Base-by-base conservation (phyloP, 1,140 invertebrate species). In the Camponotus vicinus region DNA sequence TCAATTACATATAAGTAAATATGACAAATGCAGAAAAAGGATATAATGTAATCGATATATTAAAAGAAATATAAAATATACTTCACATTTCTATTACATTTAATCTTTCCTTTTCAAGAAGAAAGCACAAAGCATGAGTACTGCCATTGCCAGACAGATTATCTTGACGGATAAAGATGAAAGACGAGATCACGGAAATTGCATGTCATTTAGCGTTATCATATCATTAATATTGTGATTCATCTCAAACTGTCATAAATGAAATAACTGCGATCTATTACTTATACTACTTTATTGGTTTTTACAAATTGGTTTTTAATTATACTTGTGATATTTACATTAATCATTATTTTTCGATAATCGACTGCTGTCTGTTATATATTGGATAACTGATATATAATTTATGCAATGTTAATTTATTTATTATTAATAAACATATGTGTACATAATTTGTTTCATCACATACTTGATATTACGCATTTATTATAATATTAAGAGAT, bases 271-370 rank as follows among this genome's bases (percentile, higher is more conserved):
- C 34, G 52, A 78, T 32, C 71, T 73, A 86, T 86, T 73, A 70
- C 70, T 86, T 63, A 80, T 52, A 63, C 49, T 57, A 78, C 40
- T 15, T 66, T 67, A 70, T 69, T 27, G 27, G 27, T 27, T 27
- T 27, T 27, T 27, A 27, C 32, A 45, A 70, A 79, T 86, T 75
- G 84, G 52, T 86, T 86, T 86, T 61, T 61, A 57, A 86, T 86
- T 67, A 55, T 45, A 13, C 52, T 55, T 21, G 3, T 11, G 42
- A 75, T 21, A 63, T 2, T 18, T 40, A 69, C n/a, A 40, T 55
- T 18, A 40, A 71, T 32, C 18, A 34, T 13, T 52, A 15, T n/a
- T 37, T 57, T 37, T 13, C 15, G 8, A 73, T 55, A 52, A 73
- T 73, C 69, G 15, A 73, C 5, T 52, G 45, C 45, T 49, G 45